Evolutionary conservation across 64 coral and sea anemone species (phyloP).

Genomic region (Stichodactyla helianthus): DNA sequence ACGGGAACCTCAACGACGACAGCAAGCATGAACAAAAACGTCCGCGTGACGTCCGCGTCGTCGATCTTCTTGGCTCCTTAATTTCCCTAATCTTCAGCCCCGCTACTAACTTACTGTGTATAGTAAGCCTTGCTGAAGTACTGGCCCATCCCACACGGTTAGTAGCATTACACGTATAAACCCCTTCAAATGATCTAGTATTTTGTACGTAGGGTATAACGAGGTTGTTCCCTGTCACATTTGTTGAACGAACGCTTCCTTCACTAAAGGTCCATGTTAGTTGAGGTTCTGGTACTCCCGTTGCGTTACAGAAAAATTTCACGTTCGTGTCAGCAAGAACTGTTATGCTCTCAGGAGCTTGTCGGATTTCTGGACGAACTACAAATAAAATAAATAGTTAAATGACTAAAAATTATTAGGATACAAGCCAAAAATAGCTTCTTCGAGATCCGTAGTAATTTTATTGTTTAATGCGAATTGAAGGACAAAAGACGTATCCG

Average conservation of each 20-base stretch:
- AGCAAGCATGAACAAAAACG: too few species aligned
- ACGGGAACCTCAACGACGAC: too few species aligned
- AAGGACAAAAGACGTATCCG: too few species aligned
- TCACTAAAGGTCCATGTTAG: conserved; percentile 22
- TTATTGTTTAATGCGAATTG: too few species aligned
- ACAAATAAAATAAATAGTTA: neutral
- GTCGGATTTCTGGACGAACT: conserved; percentile 23
- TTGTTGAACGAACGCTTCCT: neutral
- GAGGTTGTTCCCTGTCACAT: neutral
- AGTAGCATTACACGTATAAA: conserved; percentile 22
- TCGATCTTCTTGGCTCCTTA: too few species aligned
- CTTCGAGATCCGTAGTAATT: too few species aligned
- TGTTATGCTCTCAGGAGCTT: neutral
- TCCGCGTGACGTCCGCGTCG: too few species aligned
- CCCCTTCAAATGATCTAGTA: neutral
- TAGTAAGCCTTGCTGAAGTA: neutral
- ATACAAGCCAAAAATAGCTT: too few species aligned
- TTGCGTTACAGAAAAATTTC: conserved; percentile 13
- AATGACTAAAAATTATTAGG: too few species aligned
- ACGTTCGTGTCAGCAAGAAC: conserved; percentile 12
- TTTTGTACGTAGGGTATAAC: conserved; percentile 1
- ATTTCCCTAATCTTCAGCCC: too few species aligned
- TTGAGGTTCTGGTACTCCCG: conserved; percentile 8
- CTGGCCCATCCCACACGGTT: neutral
- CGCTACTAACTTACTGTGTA: conserved; percentile 8